Base-by-base conservation (phyloP, 2,113 vertebrate species). In the Eira barbara region DNA sequence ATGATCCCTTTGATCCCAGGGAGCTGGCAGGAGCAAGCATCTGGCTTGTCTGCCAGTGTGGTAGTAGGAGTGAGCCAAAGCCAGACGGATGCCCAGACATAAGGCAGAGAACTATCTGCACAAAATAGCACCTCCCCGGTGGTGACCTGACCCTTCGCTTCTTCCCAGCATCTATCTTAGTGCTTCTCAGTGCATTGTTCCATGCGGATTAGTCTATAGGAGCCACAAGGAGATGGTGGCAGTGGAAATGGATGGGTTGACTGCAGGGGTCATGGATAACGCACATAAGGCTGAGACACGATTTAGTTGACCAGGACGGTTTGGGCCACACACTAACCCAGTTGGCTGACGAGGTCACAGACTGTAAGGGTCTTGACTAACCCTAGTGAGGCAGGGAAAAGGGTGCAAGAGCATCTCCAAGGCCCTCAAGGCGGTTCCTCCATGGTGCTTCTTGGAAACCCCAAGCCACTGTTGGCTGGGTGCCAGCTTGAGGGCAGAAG, bases 231-330 rank as follows among this genome's bases (percentile, higher is more conserved):
- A 42, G 80, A 39, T 20, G 52, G 36, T 55, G 15, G 0, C 5
- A 0, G 45, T 7, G 7, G 15, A 45, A 4, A 45, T 81, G 23
- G 21, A 8, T n/a, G n/a, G 79, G n/a, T 15, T 52, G 57, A 6
- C n/a, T 20, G 12, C 9, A 29, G 14, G 2, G 11, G 34, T 7
- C 63, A 1, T 4, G 18, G 6, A 73, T 18, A 31, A 31, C 31
- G 34, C 31, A 27, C 39, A 23, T 14, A 39, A 79, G 78, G 31
- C 39, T 1, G 7, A 84, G 39, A 34, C 0, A 0, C 21, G 1
- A 4, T 49, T 59, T 59, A 13, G 3, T 71, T 57, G 27, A 39
- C 29, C n/a, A 21, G 82, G 55, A 20, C 2, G 0, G 14, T 39
- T 63, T 29, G 31, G 71, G 57, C 18, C 5, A 3, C 0, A 3